Conservation (phyloP, 2,113 vertebrate genomes). For the Morphnarchus princeps region DNA sequence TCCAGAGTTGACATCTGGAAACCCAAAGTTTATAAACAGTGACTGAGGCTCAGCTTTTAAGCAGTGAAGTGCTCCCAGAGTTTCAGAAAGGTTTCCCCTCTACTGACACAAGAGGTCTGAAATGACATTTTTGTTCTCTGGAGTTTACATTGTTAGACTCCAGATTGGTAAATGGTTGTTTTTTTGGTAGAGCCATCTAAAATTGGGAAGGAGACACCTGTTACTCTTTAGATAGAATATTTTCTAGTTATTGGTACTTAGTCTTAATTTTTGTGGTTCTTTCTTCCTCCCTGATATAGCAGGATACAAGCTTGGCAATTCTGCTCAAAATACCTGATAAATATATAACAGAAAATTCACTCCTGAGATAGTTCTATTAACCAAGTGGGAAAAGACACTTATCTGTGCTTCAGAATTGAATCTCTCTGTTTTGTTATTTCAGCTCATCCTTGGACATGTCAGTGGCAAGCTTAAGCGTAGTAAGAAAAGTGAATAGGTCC, state of each 20-base stretch:
- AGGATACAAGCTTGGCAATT: background rate
- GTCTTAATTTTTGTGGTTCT: background rate
- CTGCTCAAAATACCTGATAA: background rate
- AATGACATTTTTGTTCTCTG: background rate
- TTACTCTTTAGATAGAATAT: background rate
- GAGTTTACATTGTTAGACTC: accelerated
- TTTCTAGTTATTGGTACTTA: background rate
- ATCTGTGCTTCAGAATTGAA: background rate
- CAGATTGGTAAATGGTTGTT: background rate
- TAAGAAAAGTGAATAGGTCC: background rate
- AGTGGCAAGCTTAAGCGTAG: background rate
- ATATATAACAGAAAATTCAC: background rate
- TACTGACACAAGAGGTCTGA: background rate
- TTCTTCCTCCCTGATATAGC: background rate
- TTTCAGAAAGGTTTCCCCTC: background rate
- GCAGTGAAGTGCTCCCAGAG: background rate
- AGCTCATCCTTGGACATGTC: background rate
- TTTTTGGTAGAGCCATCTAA: background rate
- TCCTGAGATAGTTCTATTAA: background rate
- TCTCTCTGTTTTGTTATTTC: background rate
- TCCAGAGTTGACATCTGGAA: background rate
- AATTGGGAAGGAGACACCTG: background rate
- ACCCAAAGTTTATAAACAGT: background rate
- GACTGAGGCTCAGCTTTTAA: background rate
- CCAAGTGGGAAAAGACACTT: background rate